phyloP scores from a whole-genome alignment of 1,140 invertebrate species.

The Brachionus koreanus region DNA sequence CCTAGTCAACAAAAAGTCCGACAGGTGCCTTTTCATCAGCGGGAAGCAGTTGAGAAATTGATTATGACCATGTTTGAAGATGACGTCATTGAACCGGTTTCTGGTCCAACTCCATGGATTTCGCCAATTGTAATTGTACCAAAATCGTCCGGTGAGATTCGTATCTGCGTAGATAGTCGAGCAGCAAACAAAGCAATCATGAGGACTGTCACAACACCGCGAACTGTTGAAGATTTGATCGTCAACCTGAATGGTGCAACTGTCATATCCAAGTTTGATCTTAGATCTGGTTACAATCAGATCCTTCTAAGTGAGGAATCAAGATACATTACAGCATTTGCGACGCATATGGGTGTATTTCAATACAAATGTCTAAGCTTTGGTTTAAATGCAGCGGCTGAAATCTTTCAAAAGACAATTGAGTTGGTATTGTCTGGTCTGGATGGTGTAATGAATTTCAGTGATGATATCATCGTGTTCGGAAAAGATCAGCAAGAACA shows the following conservation, averaged over 20 bases:
- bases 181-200: not conserved
- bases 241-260: not conserved
- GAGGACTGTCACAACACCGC: not conserved
- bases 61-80: constrained; percentile 30
- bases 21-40: not conserved
- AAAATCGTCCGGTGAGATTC: constrained; percentile 47
- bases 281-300: not conserved
- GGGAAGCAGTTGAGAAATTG: not conserved
- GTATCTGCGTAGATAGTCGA: not conserved
- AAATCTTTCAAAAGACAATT: not conserved
- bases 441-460: not conserved
- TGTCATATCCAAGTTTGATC: not conserved
- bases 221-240: not conserved
- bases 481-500: not conserved
- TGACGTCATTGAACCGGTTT: constrained; percentile 48
- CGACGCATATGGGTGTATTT: not conserved
- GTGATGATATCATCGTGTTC: not conserved
- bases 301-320: not conserved
- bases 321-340: not conserved
- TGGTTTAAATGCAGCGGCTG: not conserved
- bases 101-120: constrained; percentile 50
- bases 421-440: not conserved
- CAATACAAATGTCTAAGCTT: not conserved
- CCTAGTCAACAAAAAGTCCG: not conserved
- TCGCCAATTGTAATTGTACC: constrained; percentile 49